Base-by-base conservation (phyloP, 2,797 vertebrate species). In the Sebastes jordani region DNA sequence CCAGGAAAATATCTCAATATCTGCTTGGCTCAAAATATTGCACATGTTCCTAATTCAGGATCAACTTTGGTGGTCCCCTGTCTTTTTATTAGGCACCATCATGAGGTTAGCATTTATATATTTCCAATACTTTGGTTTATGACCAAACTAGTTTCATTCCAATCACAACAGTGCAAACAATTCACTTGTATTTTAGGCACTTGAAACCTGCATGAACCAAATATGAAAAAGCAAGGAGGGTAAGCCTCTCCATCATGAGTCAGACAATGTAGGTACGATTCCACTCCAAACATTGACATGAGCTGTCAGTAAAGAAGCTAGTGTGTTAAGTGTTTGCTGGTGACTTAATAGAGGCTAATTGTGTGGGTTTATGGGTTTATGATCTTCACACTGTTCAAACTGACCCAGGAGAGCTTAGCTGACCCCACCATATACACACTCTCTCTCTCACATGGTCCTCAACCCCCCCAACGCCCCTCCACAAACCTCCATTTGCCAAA, bases 311-410 rank as follows among this genome's bases (percentile, higher is more conserved):
- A 13, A 74, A 66, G 32, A 34, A 30, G 59, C 11, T 90, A 84
- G 92, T 91, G 92, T 88, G 92, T 87, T 52, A 58, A 86, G 78
- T 87, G 80, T 87, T 78, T 79, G 70, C 63, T 42, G 2, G 75
- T 76, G 76, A 84, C 76, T 76, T 90, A 86, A 87, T 80, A 38
- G 81, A 86, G 67, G 82, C 79, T 90, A 92, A 91, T 90, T 88
- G 86, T 90, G 83, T 87, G 49, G 64, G 67, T 92, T 92, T 88
- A 85, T 86, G 80, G 81, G 72, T 90, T 93, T 92, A 94, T 88
- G 86, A 90, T 91, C 84, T 80, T 84, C 82, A 88, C 79, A 78
- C 84, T 88, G 86, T 85, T 89, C 71, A 88, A 86, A 86, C 66
- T 85, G 81, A 88, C 74, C 70, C 64, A 49, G 42, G 2, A 85